Evolutionary conservation across 2,888 invertebrate genomes (phyloP).

Genomic region (Andrena hattorfiana): DNA sequence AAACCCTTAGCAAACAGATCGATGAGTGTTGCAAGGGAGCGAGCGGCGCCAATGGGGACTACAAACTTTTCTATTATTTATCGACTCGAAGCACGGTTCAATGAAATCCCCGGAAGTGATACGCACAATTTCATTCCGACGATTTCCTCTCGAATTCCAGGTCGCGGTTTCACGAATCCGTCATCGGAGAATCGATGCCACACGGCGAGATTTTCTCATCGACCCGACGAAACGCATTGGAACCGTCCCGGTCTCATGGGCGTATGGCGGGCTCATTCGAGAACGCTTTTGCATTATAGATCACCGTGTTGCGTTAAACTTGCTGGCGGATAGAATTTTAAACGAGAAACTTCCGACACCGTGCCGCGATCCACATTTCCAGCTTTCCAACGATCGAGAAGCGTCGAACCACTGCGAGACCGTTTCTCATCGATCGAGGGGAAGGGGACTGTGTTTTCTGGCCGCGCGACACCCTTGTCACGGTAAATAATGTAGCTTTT

Average conservation of each 20-base stretch:
- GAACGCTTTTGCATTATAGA: constrained; percentile 42
- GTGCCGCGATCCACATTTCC: constrained; percentile 30
- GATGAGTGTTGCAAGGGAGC: not conserved
- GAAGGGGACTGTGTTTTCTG: constrained; percentile 16
- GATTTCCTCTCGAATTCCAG: not conserved
- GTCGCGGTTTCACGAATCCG: not conserved
- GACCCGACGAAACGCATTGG: not conserved
- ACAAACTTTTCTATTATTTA: constrained; percentile 4
- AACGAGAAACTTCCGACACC: constrained; percentile 27
- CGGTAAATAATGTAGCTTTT: constrained; percentile 26
- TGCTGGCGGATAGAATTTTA: constrained; percentile 44
- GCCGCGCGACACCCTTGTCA: too few species aligned
- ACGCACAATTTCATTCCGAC: not conserved
- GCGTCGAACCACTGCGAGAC: not conserved
- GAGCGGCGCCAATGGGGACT: not conserved
- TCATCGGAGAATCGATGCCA: not conserved
- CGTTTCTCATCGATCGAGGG: constrained; percentile 1
- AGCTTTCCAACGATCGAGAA: constrained; percentile 26
- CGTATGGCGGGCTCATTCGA: constrained; percentile 3
- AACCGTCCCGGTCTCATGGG: not conserved
- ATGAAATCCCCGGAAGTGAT: not conserved
- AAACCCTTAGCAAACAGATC: not conserved
- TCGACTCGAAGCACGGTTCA: not conserved
- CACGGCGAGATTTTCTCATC: not conserved
- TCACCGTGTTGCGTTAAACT: constrained; percentile 21